Evolutionary conservation across 2,113 vertebrate genomes (phyloP), one percentile per base, ranked within the genome.

Genomic region (Noturus placidus): DNA sequence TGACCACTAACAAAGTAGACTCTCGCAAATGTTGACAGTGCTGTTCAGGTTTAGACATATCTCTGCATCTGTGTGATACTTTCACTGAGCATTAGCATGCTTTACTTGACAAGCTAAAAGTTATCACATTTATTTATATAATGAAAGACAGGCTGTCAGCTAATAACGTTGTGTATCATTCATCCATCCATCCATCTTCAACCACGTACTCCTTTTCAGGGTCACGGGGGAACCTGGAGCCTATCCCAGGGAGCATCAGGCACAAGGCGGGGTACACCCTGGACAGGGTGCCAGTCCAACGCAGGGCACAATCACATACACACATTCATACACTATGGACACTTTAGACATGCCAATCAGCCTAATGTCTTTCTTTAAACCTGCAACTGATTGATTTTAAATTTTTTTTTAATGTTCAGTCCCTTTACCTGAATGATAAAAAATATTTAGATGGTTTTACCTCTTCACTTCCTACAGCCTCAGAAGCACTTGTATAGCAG

Each of bases 21-120:
- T 88, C 84, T 88, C 72, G n/a, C 46, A 67, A 84, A 52, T 84
- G 82, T 88, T 84, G 82, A 88, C 13, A 76, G n/a, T 65, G 59
- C 67, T 52, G 25, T 33, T 20, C 9, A 20, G 27, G 38, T 83
- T 83, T n/a, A 33, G 33, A 17, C 52, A 15, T 20, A 56, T 30
- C n/a, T 78, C 7, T 20, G 27, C 1, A 13, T 78, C 74, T 52
- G 13, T 78, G 76, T 46, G 10, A 5, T 22, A 42, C 35, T 42
- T 69, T 69, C 30, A 70, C 2, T 20, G 30, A 70, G 2, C 67
- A 17, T 33, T 74, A 74, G 70, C 20, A 35, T 42, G 33, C 70
- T 22, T 74, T 74, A 22, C 35, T 25, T 42, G 35, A 14, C 70
- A 74, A 74, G 70, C 70, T 11, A 17, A 69, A 69, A 33, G 33